These are phyloP conservation scores for Drosophila subquinaria DNA, from an alignment of 2,888 invertebrate species.

Conservation along the genomic window DNA sequence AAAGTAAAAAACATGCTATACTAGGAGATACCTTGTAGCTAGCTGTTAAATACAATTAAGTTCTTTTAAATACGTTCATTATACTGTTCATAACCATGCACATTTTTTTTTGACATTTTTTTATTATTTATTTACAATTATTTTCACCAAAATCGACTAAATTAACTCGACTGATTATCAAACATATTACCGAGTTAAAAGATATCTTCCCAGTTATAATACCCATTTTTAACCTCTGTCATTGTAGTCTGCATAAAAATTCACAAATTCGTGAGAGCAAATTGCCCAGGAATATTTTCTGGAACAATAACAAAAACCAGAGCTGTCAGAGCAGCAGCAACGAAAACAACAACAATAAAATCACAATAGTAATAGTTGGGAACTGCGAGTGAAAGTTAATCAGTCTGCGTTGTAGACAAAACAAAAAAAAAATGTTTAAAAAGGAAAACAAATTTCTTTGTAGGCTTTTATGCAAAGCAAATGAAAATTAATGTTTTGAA, in stretches of 20 bases:
- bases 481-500: slow-evolving; percentile 49
- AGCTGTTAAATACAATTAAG: not conserved
- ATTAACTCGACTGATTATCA: too few species aligned
- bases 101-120: too few species aligned
- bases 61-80: too few species aligned
- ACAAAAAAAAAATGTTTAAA: slow-evolving; percentile 34
- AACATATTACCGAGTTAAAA: too few species aligned
- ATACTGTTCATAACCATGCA: too few species aligned
- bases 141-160: too few species aligned
- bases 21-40: not conserved
- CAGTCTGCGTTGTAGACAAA: slow-evolving; percentile 35
- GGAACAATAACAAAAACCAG: slow-evolving; percentile 29
- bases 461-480: slow-evolving; percentile 49
- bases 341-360: slow-evolving; percentile 28
- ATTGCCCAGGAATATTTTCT: slow-evolving; percentile 38
- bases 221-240: not conserved
- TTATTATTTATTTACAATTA: too few species aligned
- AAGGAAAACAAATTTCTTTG: slow-evolving; percentile 55
- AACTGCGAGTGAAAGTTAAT: slow-evolving; percentile 67
- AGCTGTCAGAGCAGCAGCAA: slow-evolving; percentile 7
- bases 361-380: slow-evolving; percentile 44
- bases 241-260: not conserved
- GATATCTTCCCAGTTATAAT: not conserved
- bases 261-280: slow-evolving; percentile 43
- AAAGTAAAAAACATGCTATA: slow-evolving; percentile 23